Conservation (phyloP, 2,797 vertebrate genomes). For the Lophotriccus pileatus region DNA sequence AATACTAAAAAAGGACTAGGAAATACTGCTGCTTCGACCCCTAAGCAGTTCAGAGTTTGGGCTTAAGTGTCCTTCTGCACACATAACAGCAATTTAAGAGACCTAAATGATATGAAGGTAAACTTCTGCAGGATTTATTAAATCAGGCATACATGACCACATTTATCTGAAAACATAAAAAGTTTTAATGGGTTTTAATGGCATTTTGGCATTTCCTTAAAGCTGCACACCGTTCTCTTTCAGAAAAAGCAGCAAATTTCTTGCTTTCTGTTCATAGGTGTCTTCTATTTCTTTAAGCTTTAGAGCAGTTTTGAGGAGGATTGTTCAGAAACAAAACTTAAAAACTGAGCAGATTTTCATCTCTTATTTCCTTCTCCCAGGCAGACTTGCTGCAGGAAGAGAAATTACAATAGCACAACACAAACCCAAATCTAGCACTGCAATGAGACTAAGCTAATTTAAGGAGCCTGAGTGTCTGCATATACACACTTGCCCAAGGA, state of each 20-base stretch:
- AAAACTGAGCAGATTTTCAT: not conserved
- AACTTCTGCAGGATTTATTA: not conserved
- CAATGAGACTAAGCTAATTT: constrained; percentile 17
- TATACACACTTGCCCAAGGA: constrained; percentile 7
- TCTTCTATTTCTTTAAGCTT: not conserved
- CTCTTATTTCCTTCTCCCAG: not conserved
- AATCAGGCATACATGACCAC: not conserved
- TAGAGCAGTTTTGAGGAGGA: not conserved
- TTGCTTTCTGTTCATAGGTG: not conserved
- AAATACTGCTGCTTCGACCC: not conserved
- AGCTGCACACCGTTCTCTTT: not conserved
- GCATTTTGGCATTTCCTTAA: not conserved
- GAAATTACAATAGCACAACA: not conserved
- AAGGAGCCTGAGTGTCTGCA: not conserved
- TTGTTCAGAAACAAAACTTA: not conserved
- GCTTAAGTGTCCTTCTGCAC: not conserved
- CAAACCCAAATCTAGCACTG: not conserved
- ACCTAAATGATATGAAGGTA: not conserved
- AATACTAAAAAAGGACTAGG: not conserved
- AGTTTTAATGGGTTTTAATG: not conserved
- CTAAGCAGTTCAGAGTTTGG: not conserved
- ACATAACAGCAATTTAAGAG: not conserved
- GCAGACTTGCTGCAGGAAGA: not conserved
- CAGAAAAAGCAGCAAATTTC: not conserved
- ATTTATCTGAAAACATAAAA: not conserved